Base-by-base conservation (phyloP, 2,797 vertebrate genomes). In the Diceros bicornis region DNA sequence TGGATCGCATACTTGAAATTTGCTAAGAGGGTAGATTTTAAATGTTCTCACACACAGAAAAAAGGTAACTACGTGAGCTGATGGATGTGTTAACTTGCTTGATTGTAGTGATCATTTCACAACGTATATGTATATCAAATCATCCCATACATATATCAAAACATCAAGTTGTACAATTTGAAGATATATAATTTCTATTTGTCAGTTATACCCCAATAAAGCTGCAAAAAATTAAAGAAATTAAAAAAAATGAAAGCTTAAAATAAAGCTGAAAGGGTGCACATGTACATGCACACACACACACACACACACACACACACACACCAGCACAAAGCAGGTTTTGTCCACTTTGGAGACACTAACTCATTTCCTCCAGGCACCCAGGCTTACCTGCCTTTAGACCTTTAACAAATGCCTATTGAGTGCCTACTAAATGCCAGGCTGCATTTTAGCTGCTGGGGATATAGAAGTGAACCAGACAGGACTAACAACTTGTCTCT, bases 261-360 rank as follows among this genome's bases (percentile, higher is more conserved):
- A 52, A 50, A 68, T 34, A 68, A 68, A 82, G 55, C 41, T 52
- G 66, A 47, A 71, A 72, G 52, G 71, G 4, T n/a, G 17, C 8
- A n/a, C 27, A 52, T 3, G 23, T 11, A 52, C n/a, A 75, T 4
- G 27, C 5, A 75, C 4, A 32, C 5, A 7, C 2, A 20, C 0
- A 4, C 4, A 52, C n/a, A 64, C 4, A 52, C n/a, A 64, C 2
- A 17, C 27, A 75, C 4, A 32, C 5, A 7, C 2, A 20, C 0
- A 4, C 4, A 27, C 0, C 34, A 69, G 27, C 9, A 50, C 72
- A 77, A 23, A 88, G 55, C 27, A 4, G 55, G 5, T 16, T 62
- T 1, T 6, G 0, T 16, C 16, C 10, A 0, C 25, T 57, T 1
- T 1, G 10, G 57, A 34, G 18, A 1, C 3, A 12, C 12, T 44